Evolutionary conservation across 2,113 vertebrate species (phyloP).

Genomic region (Odocoileus virginianus): DNA sequence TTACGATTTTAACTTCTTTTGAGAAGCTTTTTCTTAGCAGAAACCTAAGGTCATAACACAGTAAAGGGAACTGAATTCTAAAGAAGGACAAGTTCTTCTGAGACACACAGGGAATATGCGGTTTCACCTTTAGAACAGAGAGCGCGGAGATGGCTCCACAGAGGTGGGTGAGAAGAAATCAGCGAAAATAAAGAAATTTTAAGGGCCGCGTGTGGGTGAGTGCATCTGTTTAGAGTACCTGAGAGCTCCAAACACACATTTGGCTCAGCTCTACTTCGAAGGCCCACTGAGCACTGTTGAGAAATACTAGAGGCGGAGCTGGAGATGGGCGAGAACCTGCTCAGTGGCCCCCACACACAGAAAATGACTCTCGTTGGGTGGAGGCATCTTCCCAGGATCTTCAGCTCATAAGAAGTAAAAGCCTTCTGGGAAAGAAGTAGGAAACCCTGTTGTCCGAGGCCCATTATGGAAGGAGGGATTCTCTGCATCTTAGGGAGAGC

Average conservation of each 20-base stretch:
- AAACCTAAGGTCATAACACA: not conserved
- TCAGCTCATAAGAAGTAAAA: not conserved
- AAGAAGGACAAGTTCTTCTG: not conserved
- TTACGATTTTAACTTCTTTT: not conserved
- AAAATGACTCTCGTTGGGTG: not conserved
- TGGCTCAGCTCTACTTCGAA: not conserved
- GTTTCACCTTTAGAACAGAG: not conserved
- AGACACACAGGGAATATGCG: not conserved
- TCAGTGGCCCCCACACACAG: not conserved
- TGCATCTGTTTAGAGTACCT: not conserved
- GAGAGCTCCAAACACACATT: not conserved
- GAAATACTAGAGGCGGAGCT: not conserved
- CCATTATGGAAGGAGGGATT: not conserved
- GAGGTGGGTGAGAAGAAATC: not conserved
- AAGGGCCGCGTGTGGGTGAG: not conserved
- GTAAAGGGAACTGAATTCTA: not conserved
- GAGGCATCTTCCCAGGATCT: not conserved
- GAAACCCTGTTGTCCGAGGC: not conserved
- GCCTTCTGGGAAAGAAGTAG: not conserved
- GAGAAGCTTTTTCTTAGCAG: not conserved
- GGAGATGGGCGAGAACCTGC: not conserved
- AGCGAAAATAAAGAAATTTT: not conserved
- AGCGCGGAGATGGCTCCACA: not conserved
- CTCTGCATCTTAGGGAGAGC: not conserved
- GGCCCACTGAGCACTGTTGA: not conserved